phyloP scores from a whole-genome alignment of 2,113 vertebrate genomes.

The Acinonyx jubatus region DNA sequence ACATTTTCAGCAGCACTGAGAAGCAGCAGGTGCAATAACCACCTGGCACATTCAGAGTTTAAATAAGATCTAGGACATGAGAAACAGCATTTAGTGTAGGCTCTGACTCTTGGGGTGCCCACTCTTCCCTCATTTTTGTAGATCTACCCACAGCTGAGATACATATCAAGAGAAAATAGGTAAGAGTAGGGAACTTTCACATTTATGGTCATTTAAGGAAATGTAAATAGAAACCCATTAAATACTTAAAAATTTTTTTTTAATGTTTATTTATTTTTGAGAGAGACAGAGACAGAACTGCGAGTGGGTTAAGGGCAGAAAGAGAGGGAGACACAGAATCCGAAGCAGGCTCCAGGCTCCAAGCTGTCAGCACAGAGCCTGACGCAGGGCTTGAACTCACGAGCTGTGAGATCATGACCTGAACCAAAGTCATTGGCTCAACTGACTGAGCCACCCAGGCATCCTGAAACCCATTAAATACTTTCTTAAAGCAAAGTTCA shows the following conservation, averaged over 20 bases:
- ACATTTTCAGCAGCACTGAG: neutral
- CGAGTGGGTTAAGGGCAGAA: too few species aligned
- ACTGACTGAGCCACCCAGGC: too few species aligned
- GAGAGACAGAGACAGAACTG: too few species aligned
- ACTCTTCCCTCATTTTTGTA: neutral
- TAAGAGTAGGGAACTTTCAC: neutral
- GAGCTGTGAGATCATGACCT: too few species aligned
- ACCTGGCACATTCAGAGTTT: neutral
- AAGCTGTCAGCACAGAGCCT: too few species aligned
- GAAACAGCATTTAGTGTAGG: neutral
- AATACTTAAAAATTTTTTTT: neutral
- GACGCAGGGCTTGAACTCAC: too few species aligned
- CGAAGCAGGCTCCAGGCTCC: too few species aligned
- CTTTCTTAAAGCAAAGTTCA: neutral
- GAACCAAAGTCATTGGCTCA: too few species aligned
- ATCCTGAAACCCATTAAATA: neutral
- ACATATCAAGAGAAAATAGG: neutral
- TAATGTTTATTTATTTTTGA: too few species aligned
- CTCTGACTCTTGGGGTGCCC: neutral
- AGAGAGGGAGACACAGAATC: too few species aligned
- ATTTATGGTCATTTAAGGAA: neutral
- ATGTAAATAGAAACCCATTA: neutral
- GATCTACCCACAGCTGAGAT: neutral
- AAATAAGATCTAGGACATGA: neutral
- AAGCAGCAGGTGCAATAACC: neutral